These are phyloP conservation scores for Euplexia lucipara DNA, from an alignment of 2,888 invertebrate genomes.

Conservation along the genomic window DNA sequence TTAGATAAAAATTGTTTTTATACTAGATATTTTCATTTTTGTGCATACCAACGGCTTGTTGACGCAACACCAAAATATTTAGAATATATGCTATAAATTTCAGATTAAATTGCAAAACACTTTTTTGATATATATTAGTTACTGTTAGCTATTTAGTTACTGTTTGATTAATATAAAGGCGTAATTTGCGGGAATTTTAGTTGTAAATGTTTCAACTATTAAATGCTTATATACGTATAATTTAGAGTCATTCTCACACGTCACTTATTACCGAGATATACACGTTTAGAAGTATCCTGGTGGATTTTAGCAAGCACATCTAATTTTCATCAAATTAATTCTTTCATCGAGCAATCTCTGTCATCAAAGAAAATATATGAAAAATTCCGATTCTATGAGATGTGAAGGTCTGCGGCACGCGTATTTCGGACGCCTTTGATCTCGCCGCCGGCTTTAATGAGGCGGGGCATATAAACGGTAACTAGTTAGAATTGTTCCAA, in stretches of 20 bases:
- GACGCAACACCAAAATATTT: constrained; percentile 36
- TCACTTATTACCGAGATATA: constrained; percentile 40
- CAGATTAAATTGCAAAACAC: neutral
- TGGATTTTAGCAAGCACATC: constrained; percentile 43
- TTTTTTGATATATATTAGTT: constrained; percentile 8
- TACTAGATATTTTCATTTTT: constrained; percentile 26
- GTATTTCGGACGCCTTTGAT: constrained; percentile 92
- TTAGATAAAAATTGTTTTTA: constrained; percentile 36
- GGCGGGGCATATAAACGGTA: constrained; percentile 84
- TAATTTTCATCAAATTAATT: constrained; percentile 60
- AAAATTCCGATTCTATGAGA: constrained; percentile 74
- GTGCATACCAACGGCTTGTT: constrained; percentile 26
- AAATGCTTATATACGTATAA: constrained; percentile 17
- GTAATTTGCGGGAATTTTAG: neutral
- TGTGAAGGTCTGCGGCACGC: constrained; percentile 78
- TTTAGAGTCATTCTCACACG: constrained; percentile 32
- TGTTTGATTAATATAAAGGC: neutral
- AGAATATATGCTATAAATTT: constrained; percentile 5
- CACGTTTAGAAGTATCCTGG: constrained; percentile 34
- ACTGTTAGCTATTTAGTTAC: neutral
- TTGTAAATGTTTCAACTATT: constrained; percentile 22
- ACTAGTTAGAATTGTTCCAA: constrained; percentile 86
- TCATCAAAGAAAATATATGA: constrained; percentile 59
- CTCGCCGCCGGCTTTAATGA: constrained; percentile 91
- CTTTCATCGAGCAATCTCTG: constrained; percentile 54